Base-by-base conservation (phyloP, 2,888 invertebrate genomes). In the Odontocolon sp. region DNA sequence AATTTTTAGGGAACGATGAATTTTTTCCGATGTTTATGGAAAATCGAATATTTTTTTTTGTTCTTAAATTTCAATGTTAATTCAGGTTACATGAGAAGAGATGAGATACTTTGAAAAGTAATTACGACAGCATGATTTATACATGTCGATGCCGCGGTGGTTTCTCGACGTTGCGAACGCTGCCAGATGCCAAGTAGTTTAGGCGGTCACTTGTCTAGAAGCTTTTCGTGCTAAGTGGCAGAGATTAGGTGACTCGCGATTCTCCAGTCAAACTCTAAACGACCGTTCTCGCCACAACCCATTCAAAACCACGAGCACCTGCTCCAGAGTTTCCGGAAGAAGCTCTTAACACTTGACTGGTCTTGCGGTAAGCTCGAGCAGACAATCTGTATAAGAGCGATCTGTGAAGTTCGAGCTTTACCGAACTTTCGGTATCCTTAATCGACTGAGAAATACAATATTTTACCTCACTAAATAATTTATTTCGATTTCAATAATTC, bases 231-330 rank as follows among this genome's bases (percentile, higher is more conserved):
- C 14, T 28, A 61, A 74, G 67, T 72, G 61, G 66, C 50, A 42
- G 14, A 66, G 66, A 74, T 74, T 68, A 63, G 54, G 67, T 68
- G 73, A 68, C 68, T 74, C 23, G 74, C 56, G 52, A 23, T 56
- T 74, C 45, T 47, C 61, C 33, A 56, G 68, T 56, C 63, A 36
- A 74, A 74, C 63, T 68, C 45, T 28, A 63, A 74, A 68, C 63
- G 68, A 71, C 47, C 63, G 31, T 63, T 70, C 70, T 69, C 42
- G 23, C 70, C 70, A 31, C 63, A 45, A 63, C 33, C 45, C 63
- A 56, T 69, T 71, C 47, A 45, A 47, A 28, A 63, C 28, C 63
- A 26, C 56, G 21, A 50, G 18, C 64, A 72, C 47, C 64, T 57
- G 66, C 36, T 8, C 9, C n/a, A n/a, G 52, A n/a, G 50, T 54